Conservation (phyloP, 2,797 vertebrate genomes). For the Anguilla pacifica region DNA sequence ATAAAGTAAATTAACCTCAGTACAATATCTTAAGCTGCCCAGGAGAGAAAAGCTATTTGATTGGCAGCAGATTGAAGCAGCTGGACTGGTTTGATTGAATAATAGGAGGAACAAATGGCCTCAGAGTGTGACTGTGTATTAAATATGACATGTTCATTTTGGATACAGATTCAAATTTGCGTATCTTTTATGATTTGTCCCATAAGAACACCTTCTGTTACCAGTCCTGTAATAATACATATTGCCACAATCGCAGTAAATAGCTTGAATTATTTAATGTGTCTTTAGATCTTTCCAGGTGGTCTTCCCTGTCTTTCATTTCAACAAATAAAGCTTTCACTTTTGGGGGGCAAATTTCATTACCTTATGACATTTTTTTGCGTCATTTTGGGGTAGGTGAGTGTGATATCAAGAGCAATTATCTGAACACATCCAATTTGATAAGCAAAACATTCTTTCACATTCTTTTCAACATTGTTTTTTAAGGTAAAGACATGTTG, state of each 20-base stretch:
- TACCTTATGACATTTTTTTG: background rate
- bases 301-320: background rate
- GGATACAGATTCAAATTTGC: background rate
- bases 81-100: background rate
- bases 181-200: background rate
- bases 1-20: background rate
- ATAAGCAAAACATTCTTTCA: background rate
- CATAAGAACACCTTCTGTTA: background rate
- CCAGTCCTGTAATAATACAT: background rate
- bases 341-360: background rate
- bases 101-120: background rate
- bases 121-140: background rate
- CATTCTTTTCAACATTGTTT: background rate
- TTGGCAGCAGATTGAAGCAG: background rate
- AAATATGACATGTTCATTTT: background rate
- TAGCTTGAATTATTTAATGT: background rate
- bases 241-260: background rate
- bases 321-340: background rate
- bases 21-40: background rate
- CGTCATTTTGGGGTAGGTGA: background rate
- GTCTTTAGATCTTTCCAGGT: background rate
- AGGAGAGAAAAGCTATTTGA: background rate
- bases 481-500: background rate
- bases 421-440: background rate
- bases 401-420: background rate